These are phyloP conservation scores for Brenthis hecate DNA, from an alignment of 2,888 invertebrate species.

Conservation along the genomic window DNA sequence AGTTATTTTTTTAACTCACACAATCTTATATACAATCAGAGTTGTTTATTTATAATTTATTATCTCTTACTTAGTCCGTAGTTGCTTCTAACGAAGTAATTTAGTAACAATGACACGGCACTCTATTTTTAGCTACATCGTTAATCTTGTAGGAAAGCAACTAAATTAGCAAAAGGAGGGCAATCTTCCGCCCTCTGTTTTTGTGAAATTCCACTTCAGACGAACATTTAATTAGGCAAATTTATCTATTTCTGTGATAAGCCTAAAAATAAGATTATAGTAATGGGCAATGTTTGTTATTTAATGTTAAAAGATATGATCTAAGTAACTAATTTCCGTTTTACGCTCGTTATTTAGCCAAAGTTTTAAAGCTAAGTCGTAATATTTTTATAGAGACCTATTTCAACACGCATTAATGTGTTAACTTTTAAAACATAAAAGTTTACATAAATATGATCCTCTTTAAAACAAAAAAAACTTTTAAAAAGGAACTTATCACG, in stretches of 20 bases:
- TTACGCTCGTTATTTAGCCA: too few species aligned
- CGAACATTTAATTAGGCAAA: slow-evolving; percentile 6
- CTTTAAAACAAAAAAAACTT: too few species aligned
- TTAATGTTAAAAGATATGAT: background rate
- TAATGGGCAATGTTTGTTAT: background rate
- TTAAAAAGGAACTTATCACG: too few species aligned
- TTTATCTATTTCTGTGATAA: slow-evolving; percentile 2
- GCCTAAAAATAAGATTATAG: too few species aligned
- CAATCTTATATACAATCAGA: background rate
- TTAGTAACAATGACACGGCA: slow-evolving; percentile 26
- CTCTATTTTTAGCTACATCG: slow-evolving; percentile 31
- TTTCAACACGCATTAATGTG: too few species aligned
- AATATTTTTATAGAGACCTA: too few species aligned
- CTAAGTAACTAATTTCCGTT: background rate
- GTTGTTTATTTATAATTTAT: too few species aligned
- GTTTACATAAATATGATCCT: too few species aligned
- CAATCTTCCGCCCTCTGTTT: slow-evolving; percentile 9
- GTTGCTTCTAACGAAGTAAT: slow-evolving; percentile 11
- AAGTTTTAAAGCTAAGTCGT: too few species aligned
- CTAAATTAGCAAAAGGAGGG: slow-evolving; percentile 18
- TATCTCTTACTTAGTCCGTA: background rate
- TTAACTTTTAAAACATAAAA: too few species aligned
- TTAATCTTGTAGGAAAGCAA: slow-evolving; percentile 30
- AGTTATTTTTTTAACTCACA: too few species aligned
- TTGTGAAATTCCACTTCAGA: slow-evolving; percentile 1